Evolutionary conservation across 2,797 vertebrate genomes (phyloP).

Genomic region (Dendrocincla fuliginosa): DNA sequence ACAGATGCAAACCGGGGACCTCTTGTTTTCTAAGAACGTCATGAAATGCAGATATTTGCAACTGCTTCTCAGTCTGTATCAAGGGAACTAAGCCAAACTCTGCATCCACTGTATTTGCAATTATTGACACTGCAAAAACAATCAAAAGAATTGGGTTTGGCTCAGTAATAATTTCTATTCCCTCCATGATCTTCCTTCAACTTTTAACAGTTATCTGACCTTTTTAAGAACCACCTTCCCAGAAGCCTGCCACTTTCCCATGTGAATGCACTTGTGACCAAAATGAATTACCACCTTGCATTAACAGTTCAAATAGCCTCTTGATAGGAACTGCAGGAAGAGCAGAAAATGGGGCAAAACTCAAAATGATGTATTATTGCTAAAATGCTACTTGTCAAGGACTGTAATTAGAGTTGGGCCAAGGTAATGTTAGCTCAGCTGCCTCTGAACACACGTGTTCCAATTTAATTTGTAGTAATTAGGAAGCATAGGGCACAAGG

Average conservation of each 20-base stretch:
- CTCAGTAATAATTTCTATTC: neutral
- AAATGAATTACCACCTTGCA: neutral
- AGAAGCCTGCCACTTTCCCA: neutral
- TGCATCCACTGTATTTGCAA: neutral
- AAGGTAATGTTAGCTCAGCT: constrained; percentile 50
- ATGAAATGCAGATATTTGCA: neutral
- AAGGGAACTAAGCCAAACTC: neutral
- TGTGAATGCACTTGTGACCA: neutral
- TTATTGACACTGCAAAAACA: neutral
- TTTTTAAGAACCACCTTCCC: neutral
- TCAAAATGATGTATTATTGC: neutral
- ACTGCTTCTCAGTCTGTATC: neutral
- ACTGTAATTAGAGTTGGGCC: neutral
- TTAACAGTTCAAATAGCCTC: neutral
- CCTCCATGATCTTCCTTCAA: neutral
- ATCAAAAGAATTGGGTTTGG: neutral
- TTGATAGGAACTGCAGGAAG: neutral
- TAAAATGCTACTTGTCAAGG: neutral
- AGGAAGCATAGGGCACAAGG: constrained; percentile 25
- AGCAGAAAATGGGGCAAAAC: neutral
- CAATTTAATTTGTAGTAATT: constrained; percentile 59
- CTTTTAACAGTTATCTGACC: neutral
- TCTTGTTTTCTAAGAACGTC: neutral
- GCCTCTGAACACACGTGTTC: constrained; percentile 42
- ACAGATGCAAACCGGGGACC: neutral